Conservation (phyloP, 2,888 invertebrate genomes). For the Eurytoma adleriae region DNA sequence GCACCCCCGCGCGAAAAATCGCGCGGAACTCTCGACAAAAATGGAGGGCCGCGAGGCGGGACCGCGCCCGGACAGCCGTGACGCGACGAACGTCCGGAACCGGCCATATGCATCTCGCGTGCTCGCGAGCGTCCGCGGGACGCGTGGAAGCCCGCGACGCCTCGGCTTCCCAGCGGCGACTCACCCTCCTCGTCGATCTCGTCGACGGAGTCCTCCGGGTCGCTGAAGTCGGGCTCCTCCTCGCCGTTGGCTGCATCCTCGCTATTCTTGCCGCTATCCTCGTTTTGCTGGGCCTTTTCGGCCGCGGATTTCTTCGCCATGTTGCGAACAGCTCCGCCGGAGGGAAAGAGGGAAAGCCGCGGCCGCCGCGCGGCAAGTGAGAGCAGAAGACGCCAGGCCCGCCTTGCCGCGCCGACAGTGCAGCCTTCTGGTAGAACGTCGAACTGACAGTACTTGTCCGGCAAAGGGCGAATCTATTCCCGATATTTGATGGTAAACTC, state of each 20-base stretch:
- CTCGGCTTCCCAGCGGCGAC: conserved; percentile 58
- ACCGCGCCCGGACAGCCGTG: background rate
- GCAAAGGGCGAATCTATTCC: too few species aligned
- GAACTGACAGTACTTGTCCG: too few species aligned
- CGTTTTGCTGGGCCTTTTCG: conserved; percentile 75
- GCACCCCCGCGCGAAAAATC: too few species aligned
- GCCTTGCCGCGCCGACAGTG: background rate
- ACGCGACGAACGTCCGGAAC: background rate
- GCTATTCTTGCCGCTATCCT: conserved; percentile 72
- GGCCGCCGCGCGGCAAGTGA: conserved; percentile 7
- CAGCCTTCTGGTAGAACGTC: background rate
- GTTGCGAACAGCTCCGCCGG: conserved; percentile 46
- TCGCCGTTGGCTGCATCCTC: conserved; percentile 23
- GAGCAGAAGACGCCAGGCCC: background rate
- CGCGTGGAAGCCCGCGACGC: too few species aligned
- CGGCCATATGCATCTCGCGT: too few species aligned
- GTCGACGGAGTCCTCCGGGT: conserved; percentile 95
- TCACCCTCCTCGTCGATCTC: conserved; percentile 95
- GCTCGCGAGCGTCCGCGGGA: too few species aligned
- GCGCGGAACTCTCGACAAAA: background rate
- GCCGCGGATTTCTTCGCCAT: conserved; percentile 77
- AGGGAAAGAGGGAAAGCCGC: background rate
- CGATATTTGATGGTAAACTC: too few species aligned
- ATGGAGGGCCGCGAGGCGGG: too few species aligned
- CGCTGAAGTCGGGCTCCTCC: conserved; percentile 94